Evolutionary conservation across 1,140 invertebrate genomes (phyloP), one percentile per base, ranked within the genome.

Genomic region (Drosophila repletoides): DNA sequence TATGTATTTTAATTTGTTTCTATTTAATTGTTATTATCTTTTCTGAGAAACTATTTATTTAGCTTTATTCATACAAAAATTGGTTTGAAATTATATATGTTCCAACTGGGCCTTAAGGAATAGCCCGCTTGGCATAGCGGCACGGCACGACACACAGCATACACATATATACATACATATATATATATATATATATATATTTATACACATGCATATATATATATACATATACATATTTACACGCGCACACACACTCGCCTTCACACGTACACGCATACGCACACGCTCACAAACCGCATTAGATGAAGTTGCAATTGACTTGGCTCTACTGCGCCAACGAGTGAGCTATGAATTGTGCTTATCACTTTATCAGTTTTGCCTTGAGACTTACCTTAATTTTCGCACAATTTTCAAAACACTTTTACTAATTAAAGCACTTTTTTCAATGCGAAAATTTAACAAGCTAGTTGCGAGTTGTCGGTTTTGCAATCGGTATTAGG

Each of bases 391-490:
- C 66, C 66, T 69, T 69, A 69, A 64, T 49, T 69, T 64, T 56
- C 66, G 66, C 60, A 69, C 66, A 69, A 69, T 69, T 64, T 65
- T 65, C 33, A 69, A 69, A 69, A 64, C 49, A 69, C 66, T 69
- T 64, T 69, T 64, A 69, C 66, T 69, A 69, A 69, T 69, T 69
- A 56, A 69, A 69, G 60, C 60, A 64, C 66, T 69, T 64, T 69
- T 69, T 65, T 56, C 59, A 43, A 69, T 69, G 66, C 66, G 66
- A 69, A 69, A 69, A 69, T 69, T 48, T 69, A 51, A 67, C 56
- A 61, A 66, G 64, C 64, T 56, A 67, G 61, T 65, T 64, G 53
- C 60, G 51, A 64, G 63, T 51, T 66, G 63, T 66, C 63, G 63
- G 63, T 60, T 66, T 65, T 66, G 63, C 63, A 66, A 66, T 66